Percentiles rank a stretch among this genome's conserved stretches.
Conservation (phyloP, 2,797 vertebrate genomes). For the Tamandua tetradactyla region DNA sequence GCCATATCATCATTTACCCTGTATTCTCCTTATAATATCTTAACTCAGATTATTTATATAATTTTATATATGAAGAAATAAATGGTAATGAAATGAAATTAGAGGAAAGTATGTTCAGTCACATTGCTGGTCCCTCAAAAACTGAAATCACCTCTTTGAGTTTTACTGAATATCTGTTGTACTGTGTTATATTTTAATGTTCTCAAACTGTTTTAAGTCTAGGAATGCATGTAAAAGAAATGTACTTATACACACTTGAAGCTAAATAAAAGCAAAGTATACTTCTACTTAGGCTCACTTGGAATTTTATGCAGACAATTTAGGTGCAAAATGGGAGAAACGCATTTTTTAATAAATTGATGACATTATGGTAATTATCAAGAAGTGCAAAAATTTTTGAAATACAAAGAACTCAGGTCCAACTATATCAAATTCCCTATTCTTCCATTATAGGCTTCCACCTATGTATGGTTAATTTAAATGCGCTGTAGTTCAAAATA, state of each 20-base stretch:
- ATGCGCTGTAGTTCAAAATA: neutral
- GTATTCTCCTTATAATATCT: no score
- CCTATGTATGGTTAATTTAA: neutral
- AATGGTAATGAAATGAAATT: neutral
- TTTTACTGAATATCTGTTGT: neutral
- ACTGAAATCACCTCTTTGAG: neutral
- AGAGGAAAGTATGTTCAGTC: neutral
- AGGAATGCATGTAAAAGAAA: neutral
- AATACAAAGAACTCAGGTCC: neutral
- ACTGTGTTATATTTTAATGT: neutral
- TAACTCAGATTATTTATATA: neutral
- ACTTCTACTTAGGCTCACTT: neutral
- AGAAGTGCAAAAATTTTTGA: neutral
- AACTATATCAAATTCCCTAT: neutral
- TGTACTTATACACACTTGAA: neutral
- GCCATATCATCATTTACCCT: no score
- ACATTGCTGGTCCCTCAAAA: neutral
- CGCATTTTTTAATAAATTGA: neutral
- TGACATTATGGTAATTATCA: neutral
- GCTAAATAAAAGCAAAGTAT: neutral
- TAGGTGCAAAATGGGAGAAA: neutral
- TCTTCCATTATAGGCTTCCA: neutral
- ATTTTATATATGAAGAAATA: neutral
- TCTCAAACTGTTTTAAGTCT: neutral
- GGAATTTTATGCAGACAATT: neutral